Evolutionary conservation across 1,140 invertebrate species (phyloP), one percentile per base, ranked within the genome.

Genomic region (Aporrectodea caliginosa): DNA sequence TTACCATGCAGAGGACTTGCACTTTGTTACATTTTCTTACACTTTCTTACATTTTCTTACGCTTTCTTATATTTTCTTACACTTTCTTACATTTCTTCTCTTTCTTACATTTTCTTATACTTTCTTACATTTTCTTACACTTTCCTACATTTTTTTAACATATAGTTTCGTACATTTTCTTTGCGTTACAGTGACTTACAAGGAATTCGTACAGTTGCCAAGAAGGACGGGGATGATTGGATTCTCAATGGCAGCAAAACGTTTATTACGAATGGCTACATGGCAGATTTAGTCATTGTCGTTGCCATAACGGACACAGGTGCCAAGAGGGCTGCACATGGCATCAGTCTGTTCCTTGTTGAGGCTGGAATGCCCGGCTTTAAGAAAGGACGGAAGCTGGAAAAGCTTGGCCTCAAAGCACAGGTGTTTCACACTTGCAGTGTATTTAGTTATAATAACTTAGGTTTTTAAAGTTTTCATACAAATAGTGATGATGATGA

Each of bases 221-320:
- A 86, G 76, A 85, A 86, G 79, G 89, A 90, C 83, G 89, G 89
- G 2, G 82, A 83, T 80, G 89, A 90, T 81, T 90, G 84, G 80
- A 89, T 90, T 77, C 80, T 90, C 1, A 90, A 90, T 83, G 90
- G 90, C 30, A 89, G 88, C 73, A 90, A 81, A 78, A 85, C 83
- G 0, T 90, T 89, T 82, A 90, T 90, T 78, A 90, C 89, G 22
- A 90, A 90, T 83, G 90, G 90, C 43, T 88, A 83, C 82, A 85
- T 89, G 85, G 80, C 83, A 72, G 89, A 90, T 82, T 77, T 90
- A 2, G 88, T 88, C n/a, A 83, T 90, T 75, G 89, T 90, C 69
- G 90, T 90, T 29, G 88, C 89, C 6, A 82, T 90, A 1, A 90
- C 89, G 1, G 86, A 90, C 79, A 81, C 87, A 0, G 73, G 83